Evolutionary conservation across 2,113 vertebrate genomes (phyloP).

Genomic region (Typhlomys cinereus): DNA sequence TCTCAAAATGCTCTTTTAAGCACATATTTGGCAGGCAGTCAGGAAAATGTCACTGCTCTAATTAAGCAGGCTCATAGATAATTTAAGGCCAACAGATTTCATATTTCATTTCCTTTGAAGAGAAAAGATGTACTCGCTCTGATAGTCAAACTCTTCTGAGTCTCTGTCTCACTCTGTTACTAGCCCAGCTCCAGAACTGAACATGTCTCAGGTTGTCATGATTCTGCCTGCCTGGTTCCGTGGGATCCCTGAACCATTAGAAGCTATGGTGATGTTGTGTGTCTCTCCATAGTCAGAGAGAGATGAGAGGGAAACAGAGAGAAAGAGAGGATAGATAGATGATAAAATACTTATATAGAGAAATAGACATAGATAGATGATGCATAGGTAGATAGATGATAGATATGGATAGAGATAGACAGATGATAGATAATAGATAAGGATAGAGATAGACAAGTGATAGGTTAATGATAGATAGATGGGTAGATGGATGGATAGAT

Average conservation of each 20-base stretch:
- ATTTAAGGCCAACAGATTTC: conserved; percentile 59
- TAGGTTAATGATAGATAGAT: no score
- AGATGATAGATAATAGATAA: no score
- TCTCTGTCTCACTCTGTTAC: background rate
- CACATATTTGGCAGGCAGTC: conserved; percentile 57
- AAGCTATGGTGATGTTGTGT: background rate
- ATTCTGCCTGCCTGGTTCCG: background rate
- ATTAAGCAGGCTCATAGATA: conserved; percentile 57
- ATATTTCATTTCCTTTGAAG: conserved; percentile 65
- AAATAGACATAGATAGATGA: no score
- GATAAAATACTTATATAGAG: no score
- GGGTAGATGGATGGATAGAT: no score
- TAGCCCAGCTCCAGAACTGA: background rate
- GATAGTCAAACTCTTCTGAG: conserved; percentile 30
- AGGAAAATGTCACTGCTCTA: conserved; percentile 64
- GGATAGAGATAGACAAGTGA: no score
- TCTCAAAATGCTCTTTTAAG: conserved; percentile 53
- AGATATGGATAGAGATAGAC: no score
- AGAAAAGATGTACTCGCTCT: conserved; percentile 29
- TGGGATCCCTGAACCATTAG: background rate
- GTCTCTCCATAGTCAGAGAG: no score
- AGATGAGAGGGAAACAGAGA: no score
- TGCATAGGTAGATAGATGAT: no score
- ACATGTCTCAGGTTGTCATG: no score
- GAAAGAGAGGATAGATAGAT: no score